Evolutionary conservation across 30 jellyfish, hydroid and myxozoan species (phyloP), one percentile per base, ranked within the genome.

Genomic region (Hydra vulgaris): DNA sequence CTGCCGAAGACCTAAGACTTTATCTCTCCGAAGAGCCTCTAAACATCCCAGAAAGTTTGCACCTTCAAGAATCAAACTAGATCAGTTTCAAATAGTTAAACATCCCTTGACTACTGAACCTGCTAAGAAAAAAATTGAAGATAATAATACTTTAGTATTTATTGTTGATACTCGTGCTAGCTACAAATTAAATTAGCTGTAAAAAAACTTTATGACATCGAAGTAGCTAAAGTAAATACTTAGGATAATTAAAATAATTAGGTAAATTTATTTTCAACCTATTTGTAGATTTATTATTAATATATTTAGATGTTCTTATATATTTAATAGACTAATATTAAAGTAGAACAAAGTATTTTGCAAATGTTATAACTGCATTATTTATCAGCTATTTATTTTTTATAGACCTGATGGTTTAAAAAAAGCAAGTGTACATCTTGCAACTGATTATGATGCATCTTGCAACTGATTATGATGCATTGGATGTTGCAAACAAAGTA

Each of bases 41-140:
- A 88, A 77, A 82, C 88, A 69, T 83, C 97, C 96, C 56, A 71
- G 81, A 72, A 67, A 69, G 55, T 88, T 96, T 66, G 97, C 95
- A 18, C 97, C 96, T 25, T 74, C 88, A 56, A 70, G 75, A 8
- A 86, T 73, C 81, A 85, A 82, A 77, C 74, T 87, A n/a, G 97
- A 94, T 73, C 96, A 94, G 72, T 94, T 83, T 85, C 94, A 91
- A 20, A 88, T 88, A 52, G 82, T 94, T 83, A 87, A 94, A 74
- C 96, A 94, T 74, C 99, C 99, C 0, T 85, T 94, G 77, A 88
- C 99, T 8, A 87, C 99, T 21, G 99, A 94, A 78, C 85, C 96
- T 0, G 96, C 97, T 17, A 94, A 88, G 99, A 94, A 94, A 67
- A 94, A 94, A 85, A 85, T 94, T 67, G 99, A 94, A 66, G 96